Evolutionary conservation across 2,113 vertebrate species (phyloP).

Genomic region (Naja naja): DNA sequence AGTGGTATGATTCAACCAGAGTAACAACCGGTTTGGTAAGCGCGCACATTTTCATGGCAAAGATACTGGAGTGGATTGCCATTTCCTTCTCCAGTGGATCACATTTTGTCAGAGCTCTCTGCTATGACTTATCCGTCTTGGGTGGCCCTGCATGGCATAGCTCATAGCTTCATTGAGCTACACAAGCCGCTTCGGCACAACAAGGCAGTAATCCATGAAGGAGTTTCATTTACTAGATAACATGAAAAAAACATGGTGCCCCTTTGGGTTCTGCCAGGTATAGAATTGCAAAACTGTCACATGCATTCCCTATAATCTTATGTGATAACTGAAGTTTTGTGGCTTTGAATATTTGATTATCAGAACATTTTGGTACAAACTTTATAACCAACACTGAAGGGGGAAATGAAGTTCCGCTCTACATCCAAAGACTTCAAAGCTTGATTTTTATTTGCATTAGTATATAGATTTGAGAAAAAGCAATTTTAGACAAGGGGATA

Average conservation of each 20-base stretch:
- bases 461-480: neutral
- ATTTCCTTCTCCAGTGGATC: too few relatives aligned
- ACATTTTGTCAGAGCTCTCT: too few relatives aligned
- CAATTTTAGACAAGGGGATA: too few relatives aligned
- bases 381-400: neutral
- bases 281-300: neutral
- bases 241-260: neutral
- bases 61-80: too few relatives aligned
- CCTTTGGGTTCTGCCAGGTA: neutral
- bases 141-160: too few relatives aligned
- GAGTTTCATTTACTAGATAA: neutral
- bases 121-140: too few relatives aligned
- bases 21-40: too few relatives aligned
- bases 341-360: neutral
- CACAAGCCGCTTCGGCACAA: too few relatives aligned
- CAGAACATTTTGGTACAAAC: neutral
- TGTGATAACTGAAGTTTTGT: neutral
- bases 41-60: too few relatives aligned
- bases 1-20: too few relatives aligned
- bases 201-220: too few relatives aligned
- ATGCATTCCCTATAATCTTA: neutral
- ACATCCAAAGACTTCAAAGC: neutral
- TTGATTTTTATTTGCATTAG: neutral
- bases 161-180: too few relatives aligned
- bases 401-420: neutral